Evolutionary conservation across 2,797 vertebrate species (phyloP), one percentile per base, ranked within the genome.

Genomic region (Borostomias antarcticus): DNA sequence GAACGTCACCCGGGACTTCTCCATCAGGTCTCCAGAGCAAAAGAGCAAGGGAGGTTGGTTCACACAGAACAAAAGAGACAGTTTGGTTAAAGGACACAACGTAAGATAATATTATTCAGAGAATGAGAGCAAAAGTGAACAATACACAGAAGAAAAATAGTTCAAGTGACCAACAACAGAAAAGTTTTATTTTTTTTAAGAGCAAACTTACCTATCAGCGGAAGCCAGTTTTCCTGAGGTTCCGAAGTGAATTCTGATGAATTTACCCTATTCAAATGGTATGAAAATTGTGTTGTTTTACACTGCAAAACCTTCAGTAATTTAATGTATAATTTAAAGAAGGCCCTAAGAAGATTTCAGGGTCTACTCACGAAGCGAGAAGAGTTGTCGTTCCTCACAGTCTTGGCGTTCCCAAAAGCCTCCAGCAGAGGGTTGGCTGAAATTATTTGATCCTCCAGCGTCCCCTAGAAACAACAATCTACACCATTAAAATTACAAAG

Each of bases 1-100:
- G 76, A 94, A 95, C 0, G 92, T 93, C 30, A 95, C 94, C 72
- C 93, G 89, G 0, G 94, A 95, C 71, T 95, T 95, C 70, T 95
- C 94, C 81, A 96, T 83, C 82, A 95, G 83, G 83, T 94, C 93
- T 94, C 2, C 35, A 37, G 2, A 19, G 48, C n/a, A n/a, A n/a
- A n/a, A n/a, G n/a, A n/a, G n/a, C n/a, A n/a, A n/a, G n/a, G n/a
- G n/a, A n/a, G n/a, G n/a, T n/a, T n/a, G n/a, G n/a, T n/a, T n/a
- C n/a, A n/a, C n/a, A n/a, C n/a, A n/a, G n/a, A n/a, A n/a, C n/a
- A n/a, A n/a, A n/a, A n/a, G n/a, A n/a, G n/a, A n/a, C n/a, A n/a
- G n/a, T n/a, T n/a, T n/a, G n/a, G n/a, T n/a, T n/a, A n/a, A n/a
- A n/a, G n/a, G n/a, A n/a, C n/a, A n/a, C n/a, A n/a, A n/a, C n/a